A percentile compares a stretch with the other conserved stretches of the same genome.
Conservation (phyloP, 1,140 invertebrate species). For the Lasaia peninsularis region DNA sequence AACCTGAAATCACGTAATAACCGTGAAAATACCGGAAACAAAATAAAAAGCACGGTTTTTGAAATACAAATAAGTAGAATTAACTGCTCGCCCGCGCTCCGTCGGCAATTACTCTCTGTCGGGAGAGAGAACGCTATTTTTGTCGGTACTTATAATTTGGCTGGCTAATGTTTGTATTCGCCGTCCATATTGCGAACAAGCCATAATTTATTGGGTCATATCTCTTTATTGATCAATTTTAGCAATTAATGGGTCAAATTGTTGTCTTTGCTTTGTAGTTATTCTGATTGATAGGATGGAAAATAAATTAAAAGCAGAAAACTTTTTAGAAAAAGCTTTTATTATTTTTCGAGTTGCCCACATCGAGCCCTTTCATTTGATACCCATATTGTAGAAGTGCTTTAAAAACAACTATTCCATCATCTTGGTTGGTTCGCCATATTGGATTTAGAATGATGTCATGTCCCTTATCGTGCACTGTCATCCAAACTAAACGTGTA, state of each 20-base stretch:
- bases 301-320: too few relatives aligned
- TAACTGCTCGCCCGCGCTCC: slow-evolving; percentile 37
- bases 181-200: slow-evolving; percentile 34
- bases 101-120: slow-evolving; percentile 50
- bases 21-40: slow-evolving; percentile 8
- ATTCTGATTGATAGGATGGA: too few relatives aligned
- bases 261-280: background rate
- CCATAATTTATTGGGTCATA: slow-evolving; percentile 43
- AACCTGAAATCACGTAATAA: slow-evolving; percentile 1
- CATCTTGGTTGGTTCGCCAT: too few relatives aligned
- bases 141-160: slow-evolving; percentile 40
- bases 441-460: too few relatives aligned
- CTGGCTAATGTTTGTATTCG: slow-evolving; percentile 34
- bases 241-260: background rate
- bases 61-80: slow-evolving; percentile 47
- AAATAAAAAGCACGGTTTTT: slow-evolving; percentile 28
- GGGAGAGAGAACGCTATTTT: slow-evolving; percentile 34
- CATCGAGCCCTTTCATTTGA: too few relatives aligned
- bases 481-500: too few relatives aligned
- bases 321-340: too few relatives aligned
- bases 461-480: too few relatives aligned
- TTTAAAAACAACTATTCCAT: too few relatives aligned
- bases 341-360: too few relatives aligned
- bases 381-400: too few relatives aligned
- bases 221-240: slow-evolving; percentile 36